Evolutionary conservation across 30 jellyfish, hydroid and myxozoan genomes (phyloP), one percentile per base, ranked within the genome.

Genomic region (Phacellophora camtschatica): DNA sequence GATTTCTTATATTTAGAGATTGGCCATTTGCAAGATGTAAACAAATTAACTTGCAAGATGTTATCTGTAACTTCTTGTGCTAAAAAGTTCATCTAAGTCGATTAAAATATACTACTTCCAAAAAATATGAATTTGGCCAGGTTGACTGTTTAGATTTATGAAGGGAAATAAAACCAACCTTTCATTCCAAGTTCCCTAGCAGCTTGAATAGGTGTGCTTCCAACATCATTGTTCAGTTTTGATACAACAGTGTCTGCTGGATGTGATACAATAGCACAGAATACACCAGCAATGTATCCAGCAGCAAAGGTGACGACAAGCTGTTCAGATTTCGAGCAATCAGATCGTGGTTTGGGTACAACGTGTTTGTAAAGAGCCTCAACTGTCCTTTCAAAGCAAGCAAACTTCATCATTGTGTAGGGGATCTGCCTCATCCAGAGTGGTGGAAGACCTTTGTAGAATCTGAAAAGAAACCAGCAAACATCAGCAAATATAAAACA

Each of bases 231-330:
- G 73, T 95, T 95, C 94, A 95, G 74, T 73, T 86, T 87, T 18
- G 99, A 95, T 49, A 95, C 99, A 62, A 95, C 97, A 6, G 97
- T 88, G 58, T 95, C 99, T 49, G 99, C 99, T 15, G 99, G 99
- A 65, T 95, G 99, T 28, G 99, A 95, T 34, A 95, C 99, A 46
- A 95, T 57, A 34, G 99, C 99, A 82, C 99, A 95, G 89, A 95
- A 95, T 23, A 95, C 97, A 82, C 99, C 99, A 87, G 99, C 99
- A 58, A 95, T 95, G 86, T 95, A 95, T 16, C 99, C 99, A 36
- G 99, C 96, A 4, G 96, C 92, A 66, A 95, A 95, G 11, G 99
- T 95, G 77, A 95, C 99, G 75, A 88, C 95, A 41, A 95, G 90
- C 61, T 95, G 99, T 76, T 95, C 99, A 9, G 79, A 16, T 79